phyloP scores from a whole-genome alignment of 2,797 vertebrate species.

The Danio albolineatus region DNA sequence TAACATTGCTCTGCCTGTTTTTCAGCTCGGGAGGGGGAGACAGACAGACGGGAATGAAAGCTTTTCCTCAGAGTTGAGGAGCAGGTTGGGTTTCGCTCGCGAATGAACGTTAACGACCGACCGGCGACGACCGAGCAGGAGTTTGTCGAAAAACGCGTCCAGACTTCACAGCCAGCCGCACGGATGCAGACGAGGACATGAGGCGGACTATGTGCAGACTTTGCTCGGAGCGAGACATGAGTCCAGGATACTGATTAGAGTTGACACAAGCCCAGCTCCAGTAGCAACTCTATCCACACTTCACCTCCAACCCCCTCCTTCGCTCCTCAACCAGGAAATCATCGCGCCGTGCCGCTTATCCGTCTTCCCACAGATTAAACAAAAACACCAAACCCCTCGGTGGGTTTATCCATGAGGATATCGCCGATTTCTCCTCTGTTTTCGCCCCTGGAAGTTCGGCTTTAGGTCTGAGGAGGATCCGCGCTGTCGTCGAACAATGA shows the following conservation, averaged over 20 bases:
- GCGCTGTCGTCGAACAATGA: conserved; percentile 83
- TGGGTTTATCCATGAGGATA: conserved; percentile 69
- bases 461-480: conserved; percentile 72
- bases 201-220: conserved; percentile 21
- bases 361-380: conserved; percentile 60
- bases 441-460: conserved; percentile 61
- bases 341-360: conserved; percentile 78
- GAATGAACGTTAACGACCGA: conserved; percentile 61
- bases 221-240: conserved; percentile 46
- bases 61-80: conserved; percentile 70
- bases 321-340: conserved; percentile 84
- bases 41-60: conserved; percentile 59
- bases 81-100: conserved; percentile 72
- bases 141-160: conserved; percentile 40
- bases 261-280: conserved; percentile 79
- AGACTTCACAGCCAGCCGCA: neutral
- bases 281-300: conserved; percentile 74
- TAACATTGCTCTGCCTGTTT: conserved; percentile 31
- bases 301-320: conserved; percentile 62
- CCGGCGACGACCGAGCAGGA: conserved; percentile 43
- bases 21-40: conserved; percentile 54
- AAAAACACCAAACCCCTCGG: conserved; percentile 65
- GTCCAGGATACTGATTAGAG: conserved; percentile 77
- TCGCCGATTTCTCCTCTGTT: conserved; percentile 48
- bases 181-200: conserved; percentile 13